A percentile compares a stretch with the other conserved stretches of the same genome.
These are phyloP conservation scores for Corticium candelabrum DNA, from an alignment of 37 sponge, comb jelly and placozoan species.

Conservation along the genomic window DNA sequence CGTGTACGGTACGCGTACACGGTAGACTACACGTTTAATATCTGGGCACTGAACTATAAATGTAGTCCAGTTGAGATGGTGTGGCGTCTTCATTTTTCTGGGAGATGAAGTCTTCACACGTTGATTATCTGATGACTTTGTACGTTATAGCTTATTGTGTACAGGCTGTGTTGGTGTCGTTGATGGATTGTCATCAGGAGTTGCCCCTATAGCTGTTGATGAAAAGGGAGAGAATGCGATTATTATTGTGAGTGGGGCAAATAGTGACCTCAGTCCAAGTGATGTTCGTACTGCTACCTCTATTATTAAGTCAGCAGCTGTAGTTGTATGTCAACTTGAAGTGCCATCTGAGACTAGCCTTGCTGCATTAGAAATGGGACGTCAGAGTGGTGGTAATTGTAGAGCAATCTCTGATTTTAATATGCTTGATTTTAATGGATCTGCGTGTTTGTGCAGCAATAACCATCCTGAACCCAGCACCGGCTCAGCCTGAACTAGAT, in stretches of 20 bases:
- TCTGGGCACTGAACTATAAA: too few relatives aligned
- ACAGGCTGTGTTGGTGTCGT: conserved; percentile 39
- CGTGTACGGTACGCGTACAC: too few relatives aligned
- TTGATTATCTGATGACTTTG: too few relatives aligned
- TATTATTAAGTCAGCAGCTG: conserved; percentile 53
- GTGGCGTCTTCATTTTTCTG: too few relatives aligned
- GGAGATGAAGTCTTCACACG: too few relatives aligned
- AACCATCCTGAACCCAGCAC: conserved; percentile 15
- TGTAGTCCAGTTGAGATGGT: too few relatives aligned
- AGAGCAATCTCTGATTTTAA: background rate
- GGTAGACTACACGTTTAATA: too few relatives aligned
- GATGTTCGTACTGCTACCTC: conserved; percentile 48
- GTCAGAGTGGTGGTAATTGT: conserved; percentile 41
- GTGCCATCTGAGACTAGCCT: conserved; percentile 53
- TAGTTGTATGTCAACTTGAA: conserved; percentile 89
- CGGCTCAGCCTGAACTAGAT: conserved; percentile 17
- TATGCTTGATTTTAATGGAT: too few relatives aligned
- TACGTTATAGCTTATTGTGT: too few relatives aligned
- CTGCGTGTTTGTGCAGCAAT: background rate
- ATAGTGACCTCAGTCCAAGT: conserved; percentile 28
- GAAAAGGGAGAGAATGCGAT: conserved; percentile 80
- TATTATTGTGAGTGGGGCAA: conserved; percentile 90
- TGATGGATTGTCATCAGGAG: conserved; percentile 52
- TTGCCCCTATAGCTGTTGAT: conserved; percentile 67
- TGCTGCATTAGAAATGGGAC: conserved; percentile 63